Base-by-base conservation (phyloP, 2,888 invertebrate genomes). In the Macrophya alboannulata region DNA sequence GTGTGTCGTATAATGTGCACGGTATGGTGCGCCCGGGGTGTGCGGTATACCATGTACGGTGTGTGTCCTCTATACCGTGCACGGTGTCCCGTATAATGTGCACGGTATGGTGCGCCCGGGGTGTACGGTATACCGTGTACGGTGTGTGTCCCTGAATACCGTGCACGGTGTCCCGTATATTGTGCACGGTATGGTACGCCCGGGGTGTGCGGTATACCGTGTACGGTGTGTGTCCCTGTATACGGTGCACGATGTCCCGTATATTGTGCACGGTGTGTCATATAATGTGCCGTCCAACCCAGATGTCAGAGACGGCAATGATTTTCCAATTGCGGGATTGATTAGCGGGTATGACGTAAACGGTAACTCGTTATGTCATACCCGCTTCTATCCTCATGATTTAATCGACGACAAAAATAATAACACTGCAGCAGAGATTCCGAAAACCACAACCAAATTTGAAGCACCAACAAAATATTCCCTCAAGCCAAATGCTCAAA, bases 401-500 rank as follows among this genome's bases (percentile, higher is more conserved):
- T 51, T 10, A 9, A 51, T 6, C 51, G 59, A 59, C 59, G 59
- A 21, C n/a, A 21, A 59, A 59, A 59, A 59, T 59, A 59, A 59
- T 59, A 59, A 59, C n/a, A 21, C 21, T n/a, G 59, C 59, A 59
- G 10, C 51, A 51, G 9, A 51, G 51, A 51, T 15, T 51, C 15
- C 51, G 12, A 51, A 51, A 51, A 15, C 51, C 51, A 15, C 12
- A 51, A 59, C 59, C n/a, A n/a, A 59, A 59, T 8, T n/a, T 59
- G 21, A 59, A 59, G 21, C 21, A 59, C 21, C 59, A 59, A 21
- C 8, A n/a, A 59, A 59, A 59, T 21, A 59, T 59, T 59, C 59
- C 59, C 59, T 59, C n/a, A 59, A 59, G 21, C 17, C 59, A 59
- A n/a, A 59, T 59, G n/a, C n/a, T 59, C 59, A 59, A 59, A 21